A percentile compares a stretch with the other conserved stretches of the same genome.
Evolutionary conservation across 2,113 vertebrate genomes (phyloP).

Genomic region (Empidonax alnorum): DNA sequence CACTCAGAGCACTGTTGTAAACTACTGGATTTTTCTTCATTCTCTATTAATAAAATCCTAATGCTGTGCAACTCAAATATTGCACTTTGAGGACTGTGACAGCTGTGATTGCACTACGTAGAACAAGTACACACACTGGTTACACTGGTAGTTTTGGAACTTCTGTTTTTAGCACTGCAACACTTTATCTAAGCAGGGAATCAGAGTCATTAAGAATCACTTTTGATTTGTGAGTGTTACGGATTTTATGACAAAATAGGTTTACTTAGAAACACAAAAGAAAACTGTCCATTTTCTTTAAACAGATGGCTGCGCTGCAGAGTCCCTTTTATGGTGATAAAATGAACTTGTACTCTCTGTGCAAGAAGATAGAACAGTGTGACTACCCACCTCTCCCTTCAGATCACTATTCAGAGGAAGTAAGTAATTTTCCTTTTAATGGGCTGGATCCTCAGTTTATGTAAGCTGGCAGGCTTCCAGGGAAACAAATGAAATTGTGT

Average conservation of each 20-base stretch:
- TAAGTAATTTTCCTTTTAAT: conserved; percentile 64
- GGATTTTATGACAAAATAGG: background rate
- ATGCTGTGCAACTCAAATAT: background rate
- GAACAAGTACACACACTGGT: background rate
- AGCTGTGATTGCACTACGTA: background rate
- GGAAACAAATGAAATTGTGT: background rate
- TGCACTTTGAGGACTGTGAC: background rate
- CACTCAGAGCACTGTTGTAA: fast-evolving
- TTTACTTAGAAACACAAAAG: background rate
- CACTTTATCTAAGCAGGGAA: background rate
- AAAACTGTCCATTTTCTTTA: conserved; percentile 1
- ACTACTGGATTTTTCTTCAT: background rate
- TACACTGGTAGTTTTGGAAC: background rate
- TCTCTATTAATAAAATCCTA: background rate
- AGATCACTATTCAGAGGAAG: conserved; percentile 98
- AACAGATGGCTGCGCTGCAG: conserved; percentile 96
- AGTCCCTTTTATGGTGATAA: conserved; percentile 99
- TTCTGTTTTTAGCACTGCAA: background rate
- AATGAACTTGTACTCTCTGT: conserved; percentile 98
- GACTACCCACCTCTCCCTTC: conserved; percentile 99
- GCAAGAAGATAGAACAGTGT: conserved; percentile 99
- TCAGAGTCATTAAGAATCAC: background rate
- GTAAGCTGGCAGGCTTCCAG: background rate
- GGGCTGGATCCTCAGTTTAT: background rate
- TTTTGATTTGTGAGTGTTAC: background rate